A percentile compares a stretch with the other conserved stretches of the same genome.
phyloP scores from a whole-genome alignment of 2,113 vertebrate species.

The Anser brachyrhynchus region DNA sequence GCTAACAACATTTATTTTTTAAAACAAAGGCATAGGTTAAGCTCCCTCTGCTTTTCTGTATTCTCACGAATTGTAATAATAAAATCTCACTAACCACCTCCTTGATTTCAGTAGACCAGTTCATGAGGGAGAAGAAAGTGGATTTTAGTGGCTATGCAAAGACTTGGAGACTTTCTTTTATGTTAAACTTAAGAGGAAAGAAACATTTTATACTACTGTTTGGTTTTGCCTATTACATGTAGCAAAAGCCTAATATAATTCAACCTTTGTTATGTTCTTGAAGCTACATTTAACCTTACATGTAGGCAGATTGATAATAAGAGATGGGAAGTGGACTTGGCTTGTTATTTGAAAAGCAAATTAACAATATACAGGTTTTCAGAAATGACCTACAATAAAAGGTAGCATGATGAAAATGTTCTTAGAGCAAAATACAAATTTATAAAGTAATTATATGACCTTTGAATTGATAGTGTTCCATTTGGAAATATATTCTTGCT shows the following conservation, averaged over 20 bases:
- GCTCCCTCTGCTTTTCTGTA: background rate
- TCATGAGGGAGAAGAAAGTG: background rate
- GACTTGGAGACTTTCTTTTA: background rate
- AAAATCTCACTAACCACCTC: background rate
- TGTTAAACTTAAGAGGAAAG: background rate
- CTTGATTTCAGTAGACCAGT: background rate
- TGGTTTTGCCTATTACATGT: slow-evolving; percentile 59
- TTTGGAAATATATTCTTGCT: background rate
- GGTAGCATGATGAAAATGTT: background rate
- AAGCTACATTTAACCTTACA: slow-evolving; percentile 66
- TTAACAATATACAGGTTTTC: background rate
- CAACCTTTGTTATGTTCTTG: slow-evolving; percentile 60
- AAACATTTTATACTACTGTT: background rate
- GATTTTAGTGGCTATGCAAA: background rate
- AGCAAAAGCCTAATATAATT: slow-evolving; percentile 64
- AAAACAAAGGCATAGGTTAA: background rate
- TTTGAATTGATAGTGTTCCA: background rate
- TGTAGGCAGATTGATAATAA: slow-evolving; percentile 43
- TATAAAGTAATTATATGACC: background rate
- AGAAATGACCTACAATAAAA: background rate
- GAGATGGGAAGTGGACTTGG: background rate
- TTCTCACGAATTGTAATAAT: background rate
- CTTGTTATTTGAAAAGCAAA: background rate
- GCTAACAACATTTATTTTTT: background rate
- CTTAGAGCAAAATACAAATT: background rate